Evolutionary conservation across 2,113 vertebrate species (phyloP), one percentile per base, ranked within the genome.

Genomic region (Hucho hucho): DNA sequence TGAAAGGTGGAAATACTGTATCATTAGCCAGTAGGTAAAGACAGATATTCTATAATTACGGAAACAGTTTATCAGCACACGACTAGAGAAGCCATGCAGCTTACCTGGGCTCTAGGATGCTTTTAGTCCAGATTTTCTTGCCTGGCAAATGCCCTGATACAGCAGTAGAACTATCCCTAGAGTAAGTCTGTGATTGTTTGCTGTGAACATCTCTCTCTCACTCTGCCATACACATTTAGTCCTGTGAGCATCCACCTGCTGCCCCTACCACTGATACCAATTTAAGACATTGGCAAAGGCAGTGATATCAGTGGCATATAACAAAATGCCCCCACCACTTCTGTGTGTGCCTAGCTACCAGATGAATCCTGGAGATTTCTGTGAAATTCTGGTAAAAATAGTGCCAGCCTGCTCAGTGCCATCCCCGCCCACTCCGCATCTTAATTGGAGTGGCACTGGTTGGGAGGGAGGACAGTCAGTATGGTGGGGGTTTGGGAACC

Each of bases 321-420:
- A 90, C 88, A 89, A 85, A 86, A 2, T 37, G 37, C 6, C 37
- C 32, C 37, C 37, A 1, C 37, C 37, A 37, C 37, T 9, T 69
- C 69, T 32, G 74, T 74, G 74, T 73, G 0, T 74, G 87, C 81
- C 86, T 81, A 76, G 9, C 5, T 20, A 85, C 66, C 84, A 81
- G 80, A 87, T 81, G 84, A 89, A 89, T 92, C 81, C 0, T 76
- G 74, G 88, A 93, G 86, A 92, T 89, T 95, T 96, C 95, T 84
- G 75, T 94, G 95, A 95, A 96, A 93, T 94, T 89, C 89, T 84
- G 95, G 93, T 95, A 96, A 95, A 96, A 96, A 96, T 96, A 95
- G 95, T 93, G 89, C 81, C 2, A 25, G 81, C 74, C 78, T 64
- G 79, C 46, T 0, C 88, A 80, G 83, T 75, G 75, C 64, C 49